Evolutionary conservation across 2,888 invertebrate genomes (phyloP), one percentile per base, ranked within the genome.

Genomic region (Patella pellucida): DNA sequence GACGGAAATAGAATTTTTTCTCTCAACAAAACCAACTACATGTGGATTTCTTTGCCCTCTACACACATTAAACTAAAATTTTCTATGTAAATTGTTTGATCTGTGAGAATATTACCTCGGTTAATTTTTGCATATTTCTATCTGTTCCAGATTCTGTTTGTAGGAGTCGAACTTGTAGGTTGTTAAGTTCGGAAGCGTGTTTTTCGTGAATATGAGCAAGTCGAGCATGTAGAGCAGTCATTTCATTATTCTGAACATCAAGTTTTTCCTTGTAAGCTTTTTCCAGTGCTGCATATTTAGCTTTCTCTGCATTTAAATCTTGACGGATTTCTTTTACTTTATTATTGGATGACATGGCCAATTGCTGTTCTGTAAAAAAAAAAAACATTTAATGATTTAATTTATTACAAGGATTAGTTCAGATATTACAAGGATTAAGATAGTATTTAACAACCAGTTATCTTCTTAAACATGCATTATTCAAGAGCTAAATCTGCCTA

Each of bases 271-370:
- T 93, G 67, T 93, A 92, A 83, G 93, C 92, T 71, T 93, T 92
- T 76, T 92, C 92, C 72, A 92, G 92, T 50, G 92, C 91, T 14
- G 91, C 89, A 19, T 93, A 88, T 73, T 94, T 93, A 0, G 93
- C 91, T n/a, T 94, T 93, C 89, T 96, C 95, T 3, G 93, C 91
- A 84, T 94, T 94, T 86, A 95, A 91, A 82, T 94, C 94, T 52
- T 93, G 91, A 86, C 96, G 94, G 19, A 97, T 90, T 85, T 96
- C 96, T 83, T 95, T 95, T 69, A 96, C 88, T 90, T 95, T 96
- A 54, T 93, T 94, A 85, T 95, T 95, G 15, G 95, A 93, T 5
- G 95, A 94, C 84, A 94, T 93, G 1, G 95, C 94, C 72, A 88
- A 83, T 71, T 88, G 86, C 81, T 89, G 87, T 76, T 91, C 91